Evolutionary conservation across 1,140 invertebrate genomes (phyloP), one percentile per base, ranked within the genome.

Genomic region (Tenebrio molitor): DNA sequence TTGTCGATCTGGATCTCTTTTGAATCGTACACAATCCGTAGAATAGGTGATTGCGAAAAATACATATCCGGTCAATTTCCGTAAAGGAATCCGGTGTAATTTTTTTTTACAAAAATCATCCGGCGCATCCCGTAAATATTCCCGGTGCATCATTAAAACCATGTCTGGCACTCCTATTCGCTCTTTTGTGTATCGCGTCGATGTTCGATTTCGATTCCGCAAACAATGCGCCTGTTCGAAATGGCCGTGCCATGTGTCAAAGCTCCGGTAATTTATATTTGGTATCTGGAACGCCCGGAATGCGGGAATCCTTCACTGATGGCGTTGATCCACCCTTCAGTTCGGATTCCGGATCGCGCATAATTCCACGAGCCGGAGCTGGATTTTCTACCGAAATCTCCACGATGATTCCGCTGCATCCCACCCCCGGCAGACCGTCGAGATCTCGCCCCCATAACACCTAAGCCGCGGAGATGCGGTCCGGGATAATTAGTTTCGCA

Each of bases 211-310:
- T 53, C 46, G 19, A 53, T 53, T 46, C 46, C 10, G 21, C 46
- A 53, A 53, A 19, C 5, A 53, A 23, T 53, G 17, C 46, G 17
- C 14, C 46, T 19, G 21, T 53, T 53, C 8, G 1, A 1, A 12
- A 23, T 23, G 46, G 17, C 16, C 46, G 46, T 23, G 46, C 42
- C 42, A 39, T 23, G 46, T 53, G 46, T 53, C 46, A 53, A 53
- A 53, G 46, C 46, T 53, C 46, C 46, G 46, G 46, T 53, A 53
- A 53, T 53, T 53, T 53, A 53, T 53, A 53, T 23, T 23, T 23
- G 46, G 46, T 23, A 21, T 53, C 17, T 23, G 46, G 46, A 53
- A 23, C 46, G 46, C n/a, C 46, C 21, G 46, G 46, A 53, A 53
- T 53, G 46, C 46, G 46, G n/a, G 46, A 23, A 53, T 53, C 46